phyloP scores from a whole-genome alignment of 2,888 invertebrate species.

The Calliopum simillimum region DNA sequence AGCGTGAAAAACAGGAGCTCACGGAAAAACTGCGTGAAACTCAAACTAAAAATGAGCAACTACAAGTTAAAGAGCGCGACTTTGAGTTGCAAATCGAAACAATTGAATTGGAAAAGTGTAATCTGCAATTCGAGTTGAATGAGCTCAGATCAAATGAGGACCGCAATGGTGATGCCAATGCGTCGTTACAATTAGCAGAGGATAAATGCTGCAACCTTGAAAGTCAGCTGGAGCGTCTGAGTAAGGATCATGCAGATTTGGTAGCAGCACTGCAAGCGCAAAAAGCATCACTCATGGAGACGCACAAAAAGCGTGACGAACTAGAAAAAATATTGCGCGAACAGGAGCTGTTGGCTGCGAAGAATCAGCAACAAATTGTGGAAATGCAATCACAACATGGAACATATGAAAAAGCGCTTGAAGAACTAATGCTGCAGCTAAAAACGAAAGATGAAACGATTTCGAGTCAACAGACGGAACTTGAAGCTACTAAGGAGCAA shows the following conservation, averaged over 20 bases:
- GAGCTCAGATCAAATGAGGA: constrained; percentile 53
- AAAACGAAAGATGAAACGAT: not conserved
- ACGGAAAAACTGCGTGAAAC: constrained; percentile 50
- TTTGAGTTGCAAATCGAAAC: constrained; percentile 55
- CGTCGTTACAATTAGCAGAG: constrained; percentile 45
- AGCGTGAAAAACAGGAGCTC: constrained; percentile 53
- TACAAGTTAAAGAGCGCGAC: constrained; percentile 54
- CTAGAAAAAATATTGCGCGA: constrained; percentile 39
- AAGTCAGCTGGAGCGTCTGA: constrained; percentile 52
- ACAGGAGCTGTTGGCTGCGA: constrained; percentile 40
- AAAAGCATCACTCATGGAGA: constrained; percentile 49
- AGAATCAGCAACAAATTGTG: constrained; percentile 41
- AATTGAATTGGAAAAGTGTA: constrained; percentile 57
- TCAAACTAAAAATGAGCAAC: constrained; percentile 58
- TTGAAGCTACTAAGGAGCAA: constrained; percentile 12
- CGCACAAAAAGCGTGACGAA: constrained; percentile 50
- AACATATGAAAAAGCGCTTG: constrained; percentile 25
- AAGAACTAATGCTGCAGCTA: constrained; percentile 23
- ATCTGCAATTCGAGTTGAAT: constrained; percentile 57
- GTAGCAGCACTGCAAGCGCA: constrained; percentile 53
- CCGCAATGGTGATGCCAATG: constrained; percentile 47
- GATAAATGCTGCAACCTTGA: constrained; percentile 53
- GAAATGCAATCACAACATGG: not conserved
- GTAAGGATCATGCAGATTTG: constrained; percentile 55
- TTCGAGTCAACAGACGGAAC: constrained; percentile 15